Conservation (phyloP, 2,888 invertebrate species). For the Drosophila pseudotakahashii region DNA sequence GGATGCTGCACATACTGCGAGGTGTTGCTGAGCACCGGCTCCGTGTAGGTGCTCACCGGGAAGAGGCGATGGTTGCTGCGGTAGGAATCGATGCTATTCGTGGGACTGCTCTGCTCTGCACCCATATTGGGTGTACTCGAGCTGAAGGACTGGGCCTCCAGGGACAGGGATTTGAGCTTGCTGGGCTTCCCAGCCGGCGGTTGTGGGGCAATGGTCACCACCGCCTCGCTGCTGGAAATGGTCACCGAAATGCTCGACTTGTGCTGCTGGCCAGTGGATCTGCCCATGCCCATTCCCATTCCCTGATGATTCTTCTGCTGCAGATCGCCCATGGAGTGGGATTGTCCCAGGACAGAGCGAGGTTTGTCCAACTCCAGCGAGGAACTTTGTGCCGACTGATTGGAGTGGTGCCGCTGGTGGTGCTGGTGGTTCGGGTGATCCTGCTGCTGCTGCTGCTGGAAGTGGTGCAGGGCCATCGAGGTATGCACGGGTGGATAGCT, state of each 20-base stretch:
- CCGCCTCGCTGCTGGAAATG: constrained; percentile 76
- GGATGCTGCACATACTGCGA: constrained; percentile 81
- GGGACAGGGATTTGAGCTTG: constrained; percentile 43
- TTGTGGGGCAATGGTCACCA: constrained; percentile 70
- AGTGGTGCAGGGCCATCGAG: constrained; percentile 72
- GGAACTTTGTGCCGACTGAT: constrained; percentile 70
- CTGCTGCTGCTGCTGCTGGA: constrained; percentile 62
- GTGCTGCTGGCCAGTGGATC: constrained; percentile 62
- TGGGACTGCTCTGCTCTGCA: constrained; percentile 21
- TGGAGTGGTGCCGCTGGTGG: constrained; percentile 13
- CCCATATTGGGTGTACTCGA: constrained; percentile 68
- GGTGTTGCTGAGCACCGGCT: constrained; percentile 84
- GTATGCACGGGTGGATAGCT: constrained; percentile 82
- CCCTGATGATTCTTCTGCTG: constrained; percentile 47
- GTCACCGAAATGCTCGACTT: constrained; percentile 82
- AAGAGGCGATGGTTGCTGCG: constrained; percentile 86
- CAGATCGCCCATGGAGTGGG: constrained; percentile 72
- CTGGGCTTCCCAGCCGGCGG: constrained; percentile 59
- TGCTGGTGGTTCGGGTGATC: constrained; percentile 2
- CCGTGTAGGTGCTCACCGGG: constrained; percentile 89
- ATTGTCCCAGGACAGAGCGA: constrained; percentile 51
- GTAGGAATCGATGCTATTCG: constrained; percentile 71
- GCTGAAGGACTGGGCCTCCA: constrained; percentile 61
- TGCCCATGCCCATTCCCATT: constrained; percentile 35
- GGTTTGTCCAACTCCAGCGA: constrained; percentile 54